phyloP scores from a whole-genome alignment of 1,140 invertebrate species.

The Caenorhabditis briggsae region DNA sequence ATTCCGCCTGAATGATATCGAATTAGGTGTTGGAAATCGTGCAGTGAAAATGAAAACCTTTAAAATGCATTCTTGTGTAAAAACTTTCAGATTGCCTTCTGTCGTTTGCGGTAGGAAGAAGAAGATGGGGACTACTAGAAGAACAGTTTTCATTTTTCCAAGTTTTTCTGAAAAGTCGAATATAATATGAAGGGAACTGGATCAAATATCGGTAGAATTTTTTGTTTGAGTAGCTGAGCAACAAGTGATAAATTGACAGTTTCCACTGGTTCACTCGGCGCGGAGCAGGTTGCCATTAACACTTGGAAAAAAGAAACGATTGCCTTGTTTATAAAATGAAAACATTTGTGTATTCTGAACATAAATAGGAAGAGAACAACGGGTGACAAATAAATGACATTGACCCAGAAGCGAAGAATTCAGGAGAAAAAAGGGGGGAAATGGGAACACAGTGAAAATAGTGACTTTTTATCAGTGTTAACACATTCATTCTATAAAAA shows the following conservation, averaged over 20 bases:
- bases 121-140: neutral
- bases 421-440: neutral
- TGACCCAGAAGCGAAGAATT: slow-evolving; percentile 42
- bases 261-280: neutral
- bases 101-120: neutral
- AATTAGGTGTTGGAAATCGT: neutral
- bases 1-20: slow-evolving; percentile 1
- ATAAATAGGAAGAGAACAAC: neutral
- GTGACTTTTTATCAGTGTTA: neutral
- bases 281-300: neutral
- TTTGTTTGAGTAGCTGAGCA: neutral
- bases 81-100: slow-evolving; percentile 1
- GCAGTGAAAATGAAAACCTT: neutral
- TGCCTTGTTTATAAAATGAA: neutral
- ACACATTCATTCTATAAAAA: neutral
- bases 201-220: neutral
- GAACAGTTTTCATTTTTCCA: neutral
- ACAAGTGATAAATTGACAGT: slow-evolving; percentile 15
- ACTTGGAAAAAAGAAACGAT: neutral
- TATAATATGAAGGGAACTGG: no score
- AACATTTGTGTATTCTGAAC: slow-evolving; percentile 9
- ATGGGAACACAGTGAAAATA: neutral
- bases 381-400: slow-evolving; percentile 1
- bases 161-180: neutral
- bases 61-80: slow-evolving; percentile 27